Evolutionary conservation across 2,797 vertebrate genomes (phyloP), one percentile per base, ranked within the genome.

Genomic region (Sylvilagus floridanus): DNA sequence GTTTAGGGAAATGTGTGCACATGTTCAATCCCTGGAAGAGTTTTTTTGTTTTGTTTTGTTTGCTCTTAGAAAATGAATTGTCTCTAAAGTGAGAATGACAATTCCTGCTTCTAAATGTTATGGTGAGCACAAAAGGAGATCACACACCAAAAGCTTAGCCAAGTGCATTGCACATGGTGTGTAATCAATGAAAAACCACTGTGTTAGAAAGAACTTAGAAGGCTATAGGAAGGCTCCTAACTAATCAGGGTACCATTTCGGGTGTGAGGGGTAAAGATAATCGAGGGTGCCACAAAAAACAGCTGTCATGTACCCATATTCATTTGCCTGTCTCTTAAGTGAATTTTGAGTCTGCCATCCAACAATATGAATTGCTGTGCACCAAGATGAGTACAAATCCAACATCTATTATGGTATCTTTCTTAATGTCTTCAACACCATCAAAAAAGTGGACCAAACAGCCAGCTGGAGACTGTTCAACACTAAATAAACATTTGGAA

Each of bases 401-500:
- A 83, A n/a, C 60, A 79, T 94, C 94, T 96, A 77, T 94, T 93
- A 95, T 78, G 82, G 69, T 72, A 68, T 91, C 88, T 92, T 91
- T 57, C 92, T 95, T 93, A 92, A 91, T 82, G 63, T 84, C 85
- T 85, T 94, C 91, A 85, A 85, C 92, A 86, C 83, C 62, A 90
- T 84, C 32, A 28, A 90, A 91, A 94, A 81, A 63, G 30, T 66
- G 22, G 50, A 73, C 54, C 50, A 75, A 73, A 42, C 68, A 82
- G 95, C 93, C 96, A 96, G 54, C 1, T 96, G 95, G 96, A 96
- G 79, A 57, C 78, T 50, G 30, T 91, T 96, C 96, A 95, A 52
- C 13, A 86, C 89, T 93, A 96, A 96, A 95, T 93, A 93, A 96
- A 88, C 84, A 94, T 92, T 94, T 96, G 96, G 94, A 97, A 91